These are phyloP conservation scores for Amblyraja radiata DNA, from an alignment of 2,797 vertebrate genomes.

Conservation along the genomic window DNA sequence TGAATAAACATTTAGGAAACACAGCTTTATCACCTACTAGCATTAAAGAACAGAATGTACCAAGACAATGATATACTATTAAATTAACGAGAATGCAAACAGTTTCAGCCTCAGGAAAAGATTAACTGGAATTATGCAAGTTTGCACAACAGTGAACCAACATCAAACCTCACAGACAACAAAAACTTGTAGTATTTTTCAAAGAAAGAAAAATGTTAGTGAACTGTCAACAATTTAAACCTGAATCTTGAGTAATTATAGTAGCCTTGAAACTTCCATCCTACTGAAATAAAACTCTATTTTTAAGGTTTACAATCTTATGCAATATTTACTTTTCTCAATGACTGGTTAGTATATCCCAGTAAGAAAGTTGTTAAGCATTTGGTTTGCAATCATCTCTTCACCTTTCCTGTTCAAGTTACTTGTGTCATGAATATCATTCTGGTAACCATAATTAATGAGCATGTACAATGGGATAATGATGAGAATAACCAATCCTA, in stretches of 20 bases:
- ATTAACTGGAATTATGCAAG: constrained; percentile 7
- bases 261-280: neutral
- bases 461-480: neutral
- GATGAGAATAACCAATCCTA: neutral
- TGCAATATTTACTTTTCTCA: neutral
- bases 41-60: neutral
- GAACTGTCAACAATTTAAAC: neutral
- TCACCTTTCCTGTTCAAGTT: neutral
- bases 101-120: neutral
- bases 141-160: neutral
- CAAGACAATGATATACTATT: neutral
- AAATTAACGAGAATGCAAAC: neutral
- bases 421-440: neutral
- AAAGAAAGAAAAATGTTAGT: neutral
- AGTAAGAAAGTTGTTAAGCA: neutral
- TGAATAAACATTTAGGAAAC: neutral
- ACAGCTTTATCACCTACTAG: neutral
- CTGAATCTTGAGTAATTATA: neutral
- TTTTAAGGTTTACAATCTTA: neutral
- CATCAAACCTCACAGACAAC: neutral
- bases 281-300: neutral
- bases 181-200: neutral
- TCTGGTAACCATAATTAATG: neutral
- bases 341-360: neutral
- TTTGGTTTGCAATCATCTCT: neutral